These are phyloP conservation scores for Keiferia lycopersicella DNA, from an alignment of 2,888 invertebrate genomes.

Conservation along the genomic window DNA sequence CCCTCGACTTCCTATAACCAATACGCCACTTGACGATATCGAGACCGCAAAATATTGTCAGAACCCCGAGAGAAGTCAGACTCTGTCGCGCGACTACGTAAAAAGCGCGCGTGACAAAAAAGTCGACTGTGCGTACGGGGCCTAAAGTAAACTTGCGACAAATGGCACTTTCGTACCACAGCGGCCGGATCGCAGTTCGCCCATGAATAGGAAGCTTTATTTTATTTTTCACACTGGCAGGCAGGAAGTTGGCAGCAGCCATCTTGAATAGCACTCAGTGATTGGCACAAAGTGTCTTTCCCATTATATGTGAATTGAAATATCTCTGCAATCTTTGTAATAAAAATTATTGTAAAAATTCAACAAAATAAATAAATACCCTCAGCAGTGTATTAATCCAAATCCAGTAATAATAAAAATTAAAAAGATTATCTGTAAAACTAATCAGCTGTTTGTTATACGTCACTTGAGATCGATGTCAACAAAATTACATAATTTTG, in stretches of 20 bases:
- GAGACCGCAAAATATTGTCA: too few species aligned
- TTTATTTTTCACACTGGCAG: slow-evolving; percentile 56
- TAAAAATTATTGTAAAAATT: slow-evolving; percentile 34
- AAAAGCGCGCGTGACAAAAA: too few species aligned
- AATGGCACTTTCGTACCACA: too few species aligned
- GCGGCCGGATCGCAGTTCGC: background rate
- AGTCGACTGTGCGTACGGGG: too few species aligned
- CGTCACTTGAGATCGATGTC: slow-evolving; percentile 78
- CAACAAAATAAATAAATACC: slow-evolving; percentile 21
- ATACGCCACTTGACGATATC: too few species aligned
- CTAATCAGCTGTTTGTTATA: slow-evolving; percentile 82
- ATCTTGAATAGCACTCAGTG: slow-evolving; percentile 72
- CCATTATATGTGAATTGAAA: slow-evolving; percentile 63
- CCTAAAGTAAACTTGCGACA: too few species aligned
- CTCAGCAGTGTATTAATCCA: slow-evolving; percentile 34
- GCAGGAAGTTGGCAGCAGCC: slow-evolving; percentile 57
- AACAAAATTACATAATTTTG: slow-evolving; percentile 83
- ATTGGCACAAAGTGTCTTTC: slow-evolving; percentile 63
- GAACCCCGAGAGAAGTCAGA: too few species aligned
- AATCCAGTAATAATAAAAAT: slow-evolving; percentile 42
- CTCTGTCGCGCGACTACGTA: too few species aligned
- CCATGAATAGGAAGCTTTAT: background rate
- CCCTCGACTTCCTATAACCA: too few species aligned
- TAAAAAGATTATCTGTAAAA: slow-evolving; percentile 75
- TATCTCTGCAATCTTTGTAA: slow-evolving; percentile 44